phyloP scores from a whole-genome alignment of 2,888 invertebrate genomes.

The Agrochola lota region DNA sequence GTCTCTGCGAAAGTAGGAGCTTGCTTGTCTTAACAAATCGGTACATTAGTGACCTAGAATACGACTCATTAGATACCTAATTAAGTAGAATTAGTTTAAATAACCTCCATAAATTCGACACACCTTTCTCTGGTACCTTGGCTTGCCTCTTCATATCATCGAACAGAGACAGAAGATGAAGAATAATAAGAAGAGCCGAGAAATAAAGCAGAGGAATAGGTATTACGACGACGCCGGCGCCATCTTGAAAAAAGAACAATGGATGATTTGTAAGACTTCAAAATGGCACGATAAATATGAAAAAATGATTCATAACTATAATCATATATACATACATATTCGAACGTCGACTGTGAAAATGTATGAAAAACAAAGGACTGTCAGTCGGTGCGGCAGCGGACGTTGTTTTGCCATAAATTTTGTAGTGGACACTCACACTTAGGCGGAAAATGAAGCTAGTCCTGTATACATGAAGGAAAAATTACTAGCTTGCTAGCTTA shows the following conservation, averaged over 20 bases:
- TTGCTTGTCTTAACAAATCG: conserved; percentile 16
- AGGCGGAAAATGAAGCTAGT: neutral
- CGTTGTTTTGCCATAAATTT: neutral
- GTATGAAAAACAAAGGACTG: neutral
- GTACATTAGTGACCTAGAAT: conserved; percentile 5
- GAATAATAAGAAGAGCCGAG: no score
- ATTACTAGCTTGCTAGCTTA: neutral
- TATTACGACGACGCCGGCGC: neutral
- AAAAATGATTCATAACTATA: neutral
- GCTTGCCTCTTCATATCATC: neutral
- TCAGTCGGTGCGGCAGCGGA: neutral
- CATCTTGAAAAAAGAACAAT: neutral
- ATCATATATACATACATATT: neutral
- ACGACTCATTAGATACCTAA: conserved; percentile 27
- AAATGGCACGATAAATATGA: no score
- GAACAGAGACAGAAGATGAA: neutral
- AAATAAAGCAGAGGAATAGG: no score
- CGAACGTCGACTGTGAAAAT: neutral
- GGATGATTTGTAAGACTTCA: no score
- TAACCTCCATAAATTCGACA: neutral
- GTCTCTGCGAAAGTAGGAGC: neutral
- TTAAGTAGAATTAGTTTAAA: conserved; percentile 27
- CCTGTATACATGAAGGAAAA: neutral
- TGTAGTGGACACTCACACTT: neutral
- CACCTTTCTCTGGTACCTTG: neutral